Percentiles rank a stretch among this genome's conserved stretches.
phyloP scores from a whole-genome alignment of 92 coral and sea anemone genomes.

The Palythoa heliodiscus region DNA sequence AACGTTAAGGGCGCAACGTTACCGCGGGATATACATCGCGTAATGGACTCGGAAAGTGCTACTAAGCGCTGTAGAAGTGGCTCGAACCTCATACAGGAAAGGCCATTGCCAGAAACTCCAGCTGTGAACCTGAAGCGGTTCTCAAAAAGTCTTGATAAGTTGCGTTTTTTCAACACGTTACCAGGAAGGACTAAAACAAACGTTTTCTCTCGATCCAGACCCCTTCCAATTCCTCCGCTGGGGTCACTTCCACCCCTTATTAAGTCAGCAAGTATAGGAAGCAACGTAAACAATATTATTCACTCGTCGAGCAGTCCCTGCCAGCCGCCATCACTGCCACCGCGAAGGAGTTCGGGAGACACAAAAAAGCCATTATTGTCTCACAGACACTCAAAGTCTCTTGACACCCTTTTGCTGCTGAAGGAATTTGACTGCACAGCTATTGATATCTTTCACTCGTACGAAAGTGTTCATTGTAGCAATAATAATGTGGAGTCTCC shows the following conservation, averaged over 20 bases:
- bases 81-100: conserved; percentile 72
- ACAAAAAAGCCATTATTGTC: conserved; percentile 49
- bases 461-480: conserved; percentile 76
- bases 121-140: conserved; percentile 64
- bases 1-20: conserved; percentile 9
- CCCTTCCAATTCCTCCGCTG: conserved; percentile 56
- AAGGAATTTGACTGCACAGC: conserved; percentile 67
- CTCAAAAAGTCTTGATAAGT: conserved; percentile 84
- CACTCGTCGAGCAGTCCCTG: conserved; percentile 29
- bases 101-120: conserved; percentile 85
- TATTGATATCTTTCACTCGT: conserved; percentile 74
- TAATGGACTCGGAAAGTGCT: conserved; percentile 26
- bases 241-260: conserved; percentile 57
- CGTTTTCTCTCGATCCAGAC: conserved; percentile 44
- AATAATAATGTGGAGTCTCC: conserved; percentile 54
- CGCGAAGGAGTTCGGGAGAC: conserved; percentile 65
- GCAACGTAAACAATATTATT: conserved; percentile 67
- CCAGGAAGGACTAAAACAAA: conserved; percentile 54
- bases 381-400: conserved; percentile 82
- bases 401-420: conserved; percentile 77
- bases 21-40: neutral
- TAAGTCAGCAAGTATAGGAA: conserved; percentile 85
- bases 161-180: conserved; percentile 69
- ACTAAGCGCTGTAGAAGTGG: conserved; percentile 67
- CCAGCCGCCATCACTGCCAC: conserved; percentile 55